Base-by-base conservation (phyloP, 2,113 vertebrate species). In the Cacatua alba region DNA sequence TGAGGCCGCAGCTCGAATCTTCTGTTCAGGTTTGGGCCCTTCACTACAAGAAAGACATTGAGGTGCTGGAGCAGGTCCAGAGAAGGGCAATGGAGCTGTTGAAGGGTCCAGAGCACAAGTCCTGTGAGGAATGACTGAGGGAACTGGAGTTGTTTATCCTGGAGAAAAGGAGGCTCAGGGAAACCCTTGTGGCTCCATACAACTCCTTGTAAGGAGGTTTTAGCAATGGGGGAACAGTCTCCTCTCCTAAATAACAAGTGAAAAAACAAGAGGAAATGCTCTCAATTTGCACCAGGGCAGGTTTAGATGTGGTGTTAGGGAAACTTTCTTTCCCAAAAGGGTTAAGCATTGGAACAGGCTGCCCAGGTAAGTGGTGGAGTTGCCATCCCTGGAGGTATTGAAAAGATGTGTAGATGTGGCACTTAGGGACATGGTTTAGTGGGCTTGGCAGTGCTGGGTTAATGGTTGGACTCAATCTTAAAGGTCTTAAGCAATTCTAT, bases 11-110 rank as follows among this genome's bases (percentile, higher is more conserved):
- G 8, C 13, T 59, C 9, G 6, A 59, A n/a, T n/a, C 13, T 33
- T 59, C 20, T 59, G 20, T 15, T 59, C 57, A 23, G 6, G 9
- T 59, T n/a, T 59, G 33, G 33, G 13, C 9, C 33, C 33, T 12
- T n/a, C 13, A 23, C 8, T 59, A 23, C 57, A 23, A 15, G 33
- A n/a, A 23, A 23, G 57, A n/a, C 33, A 15, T 10, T 59, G 33
- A 59, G 20, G 20, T 59, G 55, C 20, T 59, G 9, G 20, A 14
- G 55, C 20, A 10, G 31, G 33, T 23, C 55, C 55, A 23, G 55
- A n/a, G 33, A 57, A n/a, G 33, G 20, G 9, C 13, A 15, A 2
- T 0, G 4, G 13, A n/a, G 13, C 6, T 15, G 33, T 13, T 23
- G 33, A 59, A 59, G 33, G 13, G 33, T 23, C 57, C 23, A 10